Evolutionary conservation across 2,888 invertebrate species (phyloP), one percentile per base, ranked within the genome.

Genomic region (Lepidonotus clava): DNA sequence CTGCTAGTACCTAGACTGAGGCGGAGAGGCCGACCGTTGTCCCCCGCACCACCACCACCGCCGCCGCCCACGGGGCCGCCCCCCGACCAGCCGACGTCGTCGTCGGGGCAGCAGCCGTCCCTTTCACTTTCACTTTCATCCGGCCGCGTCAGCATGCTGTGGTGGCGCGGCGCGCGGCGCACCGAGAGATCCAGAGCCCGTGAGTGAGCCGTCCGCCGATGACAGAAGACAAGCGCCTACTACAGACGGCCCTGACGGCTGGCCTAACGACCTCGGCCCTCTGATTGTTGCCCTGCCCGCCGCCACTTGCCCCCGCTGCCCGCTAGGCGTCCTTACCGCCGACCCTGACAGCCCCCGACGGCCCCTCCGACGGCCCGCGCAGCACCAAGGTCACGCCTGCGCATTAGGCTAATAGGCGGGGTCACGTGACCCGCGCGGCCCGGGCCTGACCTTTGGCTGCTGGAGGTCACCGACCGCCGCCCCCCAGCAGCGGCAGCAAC

Each of bases 361-460:
- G 34, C n/a, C n/a, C n/a, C n/a, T n/a, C n/a, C n/a, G n/a, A n/a
- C 51, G 21, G 11, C 51, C 51, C 14, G 51, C 51, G 51, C 51
- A 14, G 51, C 51, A 21, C 80, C 71, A 34, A 80, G 80, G 80
- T 80, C 80, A 32, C 80, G 41, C 4, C 80, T 41, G n/a, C 41
- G 80, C 46, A 46, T 80, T 80, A 80, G 32, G 46, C 32, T 46
- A 80, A 80, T 80, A 80, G 77, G 46, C 80, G 46, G 80, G 80
- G 80, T 80, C 80, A 46, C 80, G 80, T 80, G 80, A 41, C 80
- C 80, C 41, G 21, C 46, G 21, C 80, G 80, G 46, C 80, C 80
- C 46, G 80, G 80, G 80, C 80, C 6, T 46, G 80, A 80, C 80
- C 80, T 80, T 80, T 80, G 80, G 80, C 80, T 11, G 40, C 46